Evolutionary conservation across 2,888 invertebrate genomes (phyloP).

Genomic region (Galeruca laticollis): DNA sequence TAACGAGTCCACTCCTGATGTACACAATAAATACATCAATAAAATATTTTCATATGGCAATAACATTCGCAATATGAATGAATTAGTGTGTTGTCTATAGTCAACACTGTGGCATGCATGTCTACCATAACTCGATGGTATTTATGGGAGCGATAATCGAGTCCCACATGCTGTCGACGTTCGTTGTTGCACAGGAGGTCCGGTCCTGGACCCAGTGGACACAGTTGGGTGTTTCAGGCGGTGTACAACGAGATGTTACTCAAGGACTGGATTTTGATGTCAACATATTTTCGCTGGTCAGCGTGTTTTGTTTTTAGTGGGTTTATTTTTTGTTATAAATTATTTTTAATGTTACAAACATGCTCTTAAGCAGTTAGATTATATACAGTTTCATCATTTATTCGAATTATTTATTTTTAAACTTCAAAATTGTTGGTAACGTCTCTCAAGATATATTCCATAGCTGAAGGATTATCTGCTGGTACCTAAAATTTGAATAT

Average conservation of each 20-base stretch:
- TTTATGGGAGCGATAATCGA: conserved; percentile 53
- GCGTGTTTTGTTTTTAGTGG: too few relatives aligned
- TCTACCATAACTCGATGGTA: conserved; percentile 49
- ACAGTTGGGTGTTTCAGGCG: conserved; percentile 30
- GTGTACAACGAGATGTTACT: conserved; percentile 19
- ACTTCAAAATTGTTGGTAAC: conserved; percentile 46
- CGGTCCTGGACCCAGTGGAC: conserved; percentile 29
- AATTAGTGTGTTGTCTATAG: conserved; percentile 44
- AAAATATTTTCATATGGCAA: conserved; percentile 38
- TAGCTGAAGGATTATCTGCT: conserved; percentile 51
- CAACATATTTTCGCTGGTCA: conserved; percentile 14
- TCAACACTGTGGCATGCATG: conserved; percentile 48
- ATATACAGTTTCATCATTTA: too few relatives aligned
- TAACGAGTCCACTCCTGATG: neutral
- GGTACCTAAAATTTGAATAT: conserved; percentile 51
- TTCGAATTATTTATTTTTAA: too few relatives aligned
- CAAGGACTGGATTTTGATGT: conserved; percentile 14
- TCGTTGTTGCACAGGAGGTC: conserved; percentile 40
- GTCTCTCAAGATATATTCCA: conserved; percentile 51
- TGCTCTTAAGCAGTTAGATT: too few relatives aligned
- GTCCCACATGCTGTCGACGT: conserved; percentile 55
- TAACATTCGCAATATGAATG: conserved; percentile 47
- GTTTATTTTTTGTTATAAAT: too few relatives aligned
- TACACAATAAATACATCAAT: conserved; percentile 19
- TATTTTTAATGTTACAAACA: too few relatives aligned